Percentiles rank a stretch among this genome's conserved stretches.
Evolutionary conservation across 2,888 invertebrate genomes (phyloP).

Genomic region (Mimumesa dahlbomi): DNA sequence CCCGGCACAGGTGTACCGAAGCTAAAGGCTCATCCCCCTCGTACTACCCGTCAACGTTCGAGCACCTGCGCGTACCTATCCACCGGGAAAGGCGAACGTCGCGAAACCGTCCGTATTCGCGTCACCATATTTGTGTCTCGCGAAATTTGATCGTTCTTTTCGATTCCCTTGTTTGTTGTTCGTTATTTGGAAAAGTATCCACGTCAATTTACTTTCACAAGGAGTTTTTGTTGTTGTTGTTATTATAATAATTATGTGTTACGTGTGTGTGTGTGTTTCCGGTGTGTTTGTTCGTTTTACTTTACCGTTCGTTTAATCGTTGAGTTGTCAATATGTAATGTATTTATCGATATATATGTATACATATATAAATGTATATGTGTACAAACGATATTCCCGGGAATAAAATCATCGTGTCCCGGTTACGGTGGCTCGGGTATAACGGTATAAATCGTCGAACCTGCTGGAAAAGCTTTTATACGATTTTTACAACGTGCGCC

Average conservation of each 20-base stretch:
- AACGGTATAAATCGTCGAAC: constrained; percentile 55
- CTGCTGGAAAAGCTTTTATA: constrained; percentile 61
- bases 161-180: not conserved
- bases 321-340: too few species aligned
- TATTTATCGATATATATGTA: too few species aligned
- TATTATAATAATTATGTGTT: too few species aligned
- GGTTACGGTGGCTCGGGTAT: not conserved
- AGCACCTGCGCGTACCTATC: not conserved
- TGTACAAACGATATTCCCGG: too few species aligned
- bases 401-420: not conserved
- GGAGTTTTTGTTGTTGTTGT: too few species aligned
- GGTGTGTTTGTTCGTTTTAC: too few species aligned
- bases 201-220: too few species aligned
- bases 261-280: too few species aligned
- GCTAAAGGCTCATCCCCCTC: constrained; percentile 1
- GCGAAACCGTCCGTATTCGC: constrained; percentile 38
- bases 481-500: constrained; percentile 61
- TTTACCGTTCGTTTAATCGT: too few species aligned
- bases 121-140: constrained; percentile 30
- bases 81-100: constrained; percentile 32
- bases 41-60: not conserved
- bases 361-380: too few species aligned
- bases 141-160: too few species aligned
- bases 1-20: constrained; percentile 48
- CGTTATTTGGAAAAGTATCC: too few species aligned